Evolutionary conservation across 2,797 vertebrate species (phyloP), one percentile per base, ranked within the genome.

Genomic region (Gymnodraco acuticeps): DNA sequence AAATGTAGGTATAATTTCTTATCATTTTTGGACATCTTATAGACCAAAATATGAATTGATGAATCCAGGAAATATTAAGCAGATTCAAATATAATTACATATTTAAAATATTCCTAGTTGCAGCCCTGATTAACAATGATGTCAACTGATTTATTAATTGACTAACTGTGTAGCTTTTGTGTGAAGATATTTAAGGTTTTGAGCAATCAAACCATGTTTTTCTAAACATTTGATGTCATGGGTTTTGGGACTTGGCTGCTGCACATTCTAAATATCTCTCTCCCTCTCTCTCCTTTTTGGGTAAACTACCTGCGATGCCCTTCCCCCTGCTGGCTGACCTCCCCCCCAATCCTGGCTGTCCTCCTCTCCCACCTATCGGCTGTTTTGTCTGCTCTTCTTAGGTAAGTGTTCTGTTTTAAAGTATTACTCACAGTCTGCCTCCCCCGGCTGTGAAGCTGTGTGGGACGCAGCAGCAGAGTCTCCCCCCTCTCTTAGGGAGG

Each of bases 371-470:
- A 73, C 70, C 67, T 70, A 63, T 77, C 50, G 85, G 72, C 81
- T 87, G 62, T 60, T 73, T 54, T 9, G 75, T 64, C 77, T 75
- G 48, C 16, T 69, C 65, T 47, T 80, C 70, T 70, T 76, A 94
- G 94, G 93, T 94, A 93, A 94, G 94, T 94, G 86, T 82, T 87
- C 69, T 85, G 64, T 88, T 91, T 91, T 84, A 84, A 80, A 86
- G 31, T 83, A 81, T 91, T 85, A 87, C 78, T 93, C 88, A 81
- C 80, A 61, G 82, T 83, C 82, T 83, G 80, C 76, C 71, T 86
- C 67, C 75, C 68, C 66, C 75, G 79, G 58, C 68, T 64, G 3
- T 73, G 52, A 38, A 47, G 64, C 62, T 75, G 66, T 85, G 68
- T 84, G 79, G 46, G 79, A 64, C 41, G 64, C 48, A 52, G 51